Conservation (phyloP, 2,888 invertebrate species). For the Harpagoxenus sublaevis region DNA sequence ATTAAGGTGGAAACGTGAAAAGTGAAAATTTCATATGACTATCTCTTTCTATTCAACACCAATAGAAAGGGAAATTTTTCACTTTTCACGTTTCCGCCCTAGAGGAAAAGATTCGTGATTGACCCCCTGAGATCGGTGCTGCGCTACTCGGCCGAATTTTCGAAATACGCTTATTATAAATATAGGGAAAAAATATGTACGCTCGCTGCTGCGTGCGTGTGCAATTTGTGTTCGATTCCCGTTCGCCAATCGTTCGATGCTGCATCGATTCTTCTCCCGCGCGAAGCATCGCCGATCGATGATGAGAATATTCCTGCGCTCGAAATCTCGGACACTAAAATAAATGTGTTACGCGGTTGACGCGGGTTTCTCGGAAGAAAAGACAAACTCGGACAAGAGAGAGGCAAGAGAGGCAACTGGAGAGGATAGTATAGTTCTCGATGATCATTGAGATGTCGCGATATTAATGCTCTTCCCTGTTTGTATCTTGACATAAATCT, state of each 20-base stretch:
- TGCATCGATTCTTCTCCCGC: not conserved
- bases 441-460: conserved; percentile 70
- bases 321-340: not conserved
- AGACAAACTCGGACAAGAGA: not conserved
- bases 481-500: conserved; percentile 79
- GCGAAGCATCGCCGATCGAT: not conserved
- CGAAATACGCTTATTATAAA: conserved; percentile 72
- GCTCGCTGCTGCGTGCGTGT: conserved; percentile 37
- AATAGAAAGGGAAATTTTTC: no score
- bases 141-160: conserved; percentile 64
- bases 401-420: conserved; percentile 41
- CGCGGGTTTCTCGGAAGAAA: not conserved
- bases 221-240: conserved; percentile 30
- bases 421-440: conserved; percentile 46
- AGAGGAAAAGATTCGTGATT: no score
- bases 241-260: conserved; percentile 1
- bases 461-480: conserved; percentile 79
- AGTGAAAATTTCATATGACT: no score
- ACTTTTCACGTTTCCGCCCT: no score
- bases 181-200: conserved; percentile 47
- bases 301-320: not conserved
- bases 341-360: conserved; percentile 4
- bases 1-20: no score
- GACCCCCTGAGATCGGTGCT: conserved; percentile 33
- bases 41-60: no score